Evolutionary conservation across 2,113 vertebrate genomes (phyloP), one percentile per base, ranked within the genome.

Genomic region (Cyphomyrus plagiostoma): DNA sequence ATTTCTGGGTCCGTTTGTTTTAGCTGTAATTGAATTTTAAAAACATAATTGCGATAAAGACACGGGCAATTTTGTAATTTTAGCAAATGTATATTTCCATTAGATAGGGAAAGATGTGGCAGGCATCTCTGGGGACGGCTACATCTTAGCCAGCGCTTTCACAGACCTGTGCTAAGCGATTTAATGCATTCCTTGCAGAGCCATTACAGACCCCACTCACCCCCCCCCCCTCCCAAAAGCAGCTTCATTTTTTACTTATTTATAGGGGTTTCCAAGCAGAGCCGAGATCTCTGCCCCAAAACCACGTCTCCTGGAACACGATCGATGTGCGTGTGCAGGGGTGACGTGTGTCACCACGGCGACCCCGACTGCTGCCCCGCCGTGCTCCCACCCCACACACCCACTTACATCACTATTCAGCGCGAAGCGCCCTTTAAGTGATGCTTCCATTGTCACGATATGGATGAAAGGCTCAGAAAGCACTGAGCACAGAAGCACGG

Each of bases 231-330:
- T 90, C 90, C 90, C 93, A 92, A 92, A 91, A 92, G 90, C 91
- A 92, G 92, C 93, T 94, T 95, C 92, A 91, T 86, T 66, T 93
- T 90, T 94, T 90, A 94, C 92, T 95, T 95, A 94, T 96, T 95
- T 91, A 95, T 95, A 80, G 56, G 66, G 66, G 80, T 74, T 86
- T 52, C 53, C 90, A 94, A 92, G 91, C 90, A 92, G 91, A 88
- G 74, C 17, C 13, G 15, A 88, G 91, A 91, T 84, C 93, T 89
- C 92, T 91, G 90, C 92, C 92, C 13, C 35, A 45, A 88, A 77
- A 49, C n/a, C 66, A 26, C 26, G 21, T n/a, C 23, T 39, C 30
- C 74, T 42, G 11, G 30, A 80, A 42, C 17, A 19, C 62, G 62
- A 80, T 39, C 30, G 70, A 77, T 35, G 70, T 30, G 11, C 70